These are phyloP conservation scores for Gallinago undulata DNA, from an alignment of 2,113 vertebrate genomes.

Conservation along the genomic window DNA sequence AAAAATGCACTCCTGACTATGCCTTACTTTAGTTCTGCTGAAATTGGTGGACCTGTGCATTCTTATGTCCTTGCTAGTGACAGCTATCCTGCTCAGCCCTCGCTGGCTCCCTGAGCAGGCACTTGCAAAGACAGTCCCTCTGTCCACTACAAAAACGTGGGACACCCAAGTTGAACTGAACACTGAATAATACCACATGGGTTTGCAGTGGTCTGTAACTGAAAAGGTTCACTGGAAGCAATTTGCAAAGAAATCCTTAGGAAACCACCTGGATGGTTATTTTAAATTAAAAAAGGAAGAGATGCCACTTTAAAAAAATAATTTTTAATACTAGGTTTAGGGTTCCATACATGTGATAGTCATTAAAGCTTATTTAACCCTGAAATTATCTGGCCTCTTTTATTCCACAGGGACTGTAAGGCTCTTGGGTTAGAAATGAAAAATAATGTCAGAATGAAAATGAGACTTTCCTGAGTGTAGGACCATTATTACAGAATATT, in stretches of 20 bases:
- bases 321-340: conserved; percentile 81
- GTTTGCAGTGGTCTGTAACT: conserved; percentile 80
- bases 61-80: neutral
- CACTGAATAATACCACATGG: conserved; percentile 75
- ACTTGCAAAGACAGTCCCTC: conserved; percentile 13
- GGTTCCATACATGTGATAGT: conserved; percentile 82
- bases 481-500: conserved; percentile 63
- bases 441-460: conserved; percentile 75
- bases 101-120: neutral
- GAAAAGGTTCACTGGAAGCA: conserved; percentile 81
- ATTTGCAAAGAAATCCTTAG: conserved; percentile 81
- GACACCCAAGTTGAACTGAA: conserved; percentile 81
- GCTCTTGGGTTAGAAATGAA: conserved; percentile 75
- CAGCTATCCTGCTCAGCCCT: neutral
- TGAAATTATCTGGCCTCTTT: conserved; percentile 80
- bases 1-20: neutral
- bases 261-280: conserved; percentile 84
- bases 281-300: conserved; percentile 83
- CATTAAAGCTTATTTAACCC: conserved; percentile 85
- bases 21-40: neutral
- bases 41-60: neutral
- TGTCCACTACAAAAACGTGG: conserved; percentile 65
- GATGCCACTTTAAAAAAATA: conserved; percentile 79
- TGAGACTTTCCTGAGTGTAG: conserved; percentile 51
- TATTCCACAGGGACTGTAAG: conserved; percentile 65